Base-by-base conservation (phyloP, 1,140 invertebrate species). In the Globodera rostochiensis region DNA sequence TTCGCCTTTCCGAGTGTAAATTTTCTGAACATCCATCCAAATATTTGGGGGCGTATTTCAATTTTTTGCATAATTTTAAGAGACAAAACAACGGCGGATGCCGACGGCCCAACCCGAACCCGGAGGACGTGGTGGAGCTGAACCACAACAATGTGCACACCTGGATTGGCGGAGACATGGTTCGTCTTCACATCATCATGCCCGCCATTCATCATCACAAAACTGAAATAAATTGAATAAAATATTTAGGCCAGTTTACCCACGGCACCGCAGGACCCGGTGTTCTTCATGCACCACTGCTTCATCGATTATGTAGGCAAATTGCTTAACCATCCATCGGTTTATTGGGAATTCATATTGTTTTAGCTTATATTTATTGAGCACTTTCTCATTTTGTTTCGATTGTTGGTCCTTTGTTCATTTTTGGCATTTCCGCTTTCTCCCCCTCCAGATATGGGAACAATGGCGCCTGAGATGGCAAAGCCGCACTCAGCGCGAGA, bases 271-370 rank as follows among this genome's bases (percentile, higher is more conserved):
- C 86, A 85, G 47, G 84, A 85, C 74, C 84, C 84, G 5, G 73
- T 87, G 6, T 82, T 85, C 69, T 87, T 84, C 82, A 80, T 80
- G 71, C 74, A 87, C 36, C 87, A 87, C 74, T 87, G 82, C 21
- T 91, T 90, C 84, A 86, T 91, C 9, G 91, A 91, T 82, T 86
- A 79, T 15, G 73, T 88, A 45, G 87, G 82, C 83, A 89, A 49
- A 66, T 81, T 25, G 87, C 83, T 78, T 36, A 86, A 49, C 73
- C 82, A 77, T 49, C 57, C n/a, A 57, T 46, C 25, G 25, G 25
- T 36, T 36, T 36, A 36, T 36, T 36, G 25, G 0, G 2, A 36
- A 2, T 36, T 36, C 25, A 36, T 36, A 36, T 36, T 36, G 25
- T 0, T 36, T 36, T 36, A 36, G 25, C 25, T 36, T n/a, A n/a